Base-by-base conservation (phyloP, 2,888 invertebrate genomes). In the Acleris emargana region DNA sequence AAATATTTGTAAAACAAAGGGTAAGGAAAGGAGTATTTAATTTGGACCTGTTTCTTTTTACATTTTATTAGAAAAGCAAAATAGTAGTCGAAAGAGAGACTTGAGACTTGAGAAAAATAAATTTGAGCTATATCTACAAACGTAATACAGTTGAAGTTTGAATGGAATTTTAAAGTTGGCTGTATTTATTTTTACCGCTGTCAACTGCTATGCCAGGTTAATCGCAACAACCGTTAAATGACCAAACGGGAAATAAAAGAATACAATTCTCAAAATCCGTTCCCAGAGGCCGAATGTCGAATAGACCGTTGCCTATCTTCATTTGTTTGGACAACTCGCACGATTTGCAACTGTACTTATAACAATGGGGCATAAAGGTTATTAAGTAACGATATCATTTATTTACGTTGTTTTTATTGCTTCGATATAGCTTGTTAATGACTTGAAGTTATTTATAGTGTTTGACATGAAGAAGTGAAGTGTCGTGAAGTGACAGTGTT, bases 321-420 rank as follows among this genome's bases (percentile, higher is more conserved):
- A 72, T 75, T 76, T 74, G 73, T 74, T 76, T 73, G 67, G 69
- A 72, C 69, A 62, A 42, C 62, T 76, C 80, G 70, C 74, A 74
- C 73, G 67, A 70, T 72, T 76, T 73, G 71, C 66, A 71, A 68
- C 70, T 66, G 72, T 71, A 68, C 60, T 58, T 58, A 47, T 55
- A 79, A 89, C 89, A 89, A 90, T 89, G 72, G 82, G n/a, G 76
- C 60, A 77, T 83, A 79, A 80, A 79, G 71, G 69, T 71, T 71
- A 76, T 79, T 77, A 73, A 78, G 78, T 83, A 82, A 84, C 76
- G 74, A 81, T 83, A 82, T 79, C 75, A 81, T 82, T 83, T 79
- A 81, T 83, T 79, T 76, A 69, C 69, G 72, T 73, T 72, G 73
- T 69, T 68, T 78, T 79, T 81, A 77, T 73, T 73, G 71, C 70